Conservation (phyloP, 1,140 invertebrate species). For the Metaphire vulgaris region DNA sequence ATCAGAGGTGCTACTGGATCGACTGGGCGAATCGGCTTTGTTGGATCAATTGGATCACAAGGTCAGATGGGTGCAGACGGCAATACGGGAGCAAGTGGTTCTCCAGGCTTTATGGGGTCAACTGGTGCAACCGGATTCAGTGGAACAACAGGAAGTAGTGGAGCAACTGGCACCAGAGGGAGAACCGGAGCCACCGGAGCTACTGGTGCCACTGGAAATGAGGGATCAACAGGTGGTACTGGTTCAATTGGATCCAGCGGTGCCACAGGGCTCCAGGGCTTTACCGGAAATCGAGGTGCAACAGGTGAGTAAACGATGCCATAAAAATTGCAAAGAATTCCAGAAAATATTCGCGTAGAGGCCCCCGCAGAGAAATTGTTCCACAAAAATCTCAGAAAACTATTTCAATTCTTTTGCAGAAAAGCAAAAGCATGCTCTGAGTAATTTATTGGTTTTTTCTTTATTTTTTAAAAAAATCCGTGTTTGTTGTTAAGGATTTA, state of each 20-base stretch:
- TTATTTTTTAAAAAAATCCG: too few relatives aligned
- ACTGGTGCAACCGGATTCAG: background rate
- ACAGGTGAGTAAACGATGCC: too few relatives aligned
- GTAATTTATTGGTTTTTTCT: too few relatives aligned
- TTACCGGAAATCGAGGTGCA: background rate
- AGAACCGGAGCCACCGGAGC: background rate
- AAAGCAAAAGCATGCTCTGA: too few relatives aligned
- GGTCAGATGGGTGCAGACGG: conserved; percentile 13
- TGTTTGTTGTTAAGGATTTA: background rate
- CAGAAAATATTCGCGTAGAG: too few relatives aligned
- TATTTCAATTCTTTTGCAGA: too few relatives aligned
- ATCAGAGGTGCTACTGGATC: background rate
- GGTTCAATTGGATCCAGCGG: conserved; percentile 6
- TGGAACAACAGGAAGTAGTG: background rate
- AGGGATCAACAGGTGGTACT: conserved; percentile 5
- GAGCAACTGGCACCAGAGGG: background rate
- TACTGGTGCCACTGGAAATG: background rate
- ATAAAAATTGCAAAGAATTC: too few relatives aligned
- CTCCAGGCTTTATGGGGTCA: background rate
- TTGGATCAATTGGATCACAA: background rate
- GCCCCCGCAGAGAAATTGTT: too few relatives aligned
- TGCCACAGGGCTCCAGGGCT: background rate
- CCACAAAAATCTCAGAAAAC: too few relatives aligned
- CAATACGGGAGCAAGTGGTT: background rate
- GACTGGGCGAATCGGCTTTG: background rate